Evolutionary conservation across 2,113 vertebrate species (phyloP).

Genomic region (Cyrtonyx montezumae): DNA sequence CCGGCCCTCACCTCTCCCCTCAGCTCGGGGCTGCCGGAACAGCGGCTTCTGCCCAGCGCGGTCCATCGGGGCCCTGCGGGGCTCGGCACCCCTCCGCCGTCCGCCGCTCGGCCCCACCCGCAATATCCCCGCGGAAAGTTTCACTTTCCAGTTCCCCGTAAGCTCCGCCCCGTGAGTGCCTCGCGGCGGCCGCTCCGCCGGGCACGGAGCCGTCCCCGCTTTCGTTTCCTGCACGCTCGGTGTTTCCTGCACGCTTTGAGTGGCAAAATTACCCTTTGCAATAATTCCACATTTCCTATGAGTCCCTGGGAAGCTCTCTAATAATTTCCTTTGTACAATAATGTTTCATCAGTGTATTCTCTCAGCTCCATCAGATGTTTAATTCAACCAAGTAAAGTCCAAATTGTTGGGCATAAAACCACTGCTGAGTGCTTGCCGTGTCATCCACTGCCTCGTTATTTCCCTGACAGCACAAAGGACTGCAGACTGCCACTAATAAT

Average conservation of each 20-base stretch:
- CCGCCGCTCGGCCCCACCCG: not conserved
- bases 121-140: not conserved
- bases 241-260: too few relatives aligned
- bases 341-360: not conserved
- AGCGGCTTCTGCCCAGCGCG: not conserved
- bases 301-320: not conserved
- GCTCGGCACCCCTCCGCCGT: accelerated
- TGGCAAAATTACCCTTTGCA: not conserved
- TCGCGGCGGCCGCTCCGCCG: not conserved
- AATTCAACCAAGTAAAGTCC: conserved; percentile 34
- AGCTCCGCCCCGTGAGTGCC: not conserved
- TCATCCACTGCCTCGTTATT: conserved; percentile 9
- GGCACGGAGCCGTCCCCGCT: not conserved
- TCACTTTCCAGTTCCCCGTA: not conserved
- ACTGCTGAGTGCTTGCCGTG: not conserved
- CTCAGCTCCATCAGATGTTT: conserved; percentile 4
- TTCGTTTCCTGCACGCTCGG: too few relatives aligned
- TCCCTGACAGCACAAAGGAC: conserved; percentile 48
- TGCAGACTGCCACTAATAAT: conserved; percentile 22
- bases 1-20: conserved; percentile 57
- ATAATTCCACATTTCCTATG: not conserved
- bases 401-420: conserved; percentile 4
- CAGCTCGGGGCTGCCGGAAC: not conserved
- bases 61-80: not conserved
- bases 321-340: not conserved